These are phyloP conservation scores for Drosophila affinis DNA, from an alignment of 2,888 invertebrate species.

Conservation along the genomic window DNA sequence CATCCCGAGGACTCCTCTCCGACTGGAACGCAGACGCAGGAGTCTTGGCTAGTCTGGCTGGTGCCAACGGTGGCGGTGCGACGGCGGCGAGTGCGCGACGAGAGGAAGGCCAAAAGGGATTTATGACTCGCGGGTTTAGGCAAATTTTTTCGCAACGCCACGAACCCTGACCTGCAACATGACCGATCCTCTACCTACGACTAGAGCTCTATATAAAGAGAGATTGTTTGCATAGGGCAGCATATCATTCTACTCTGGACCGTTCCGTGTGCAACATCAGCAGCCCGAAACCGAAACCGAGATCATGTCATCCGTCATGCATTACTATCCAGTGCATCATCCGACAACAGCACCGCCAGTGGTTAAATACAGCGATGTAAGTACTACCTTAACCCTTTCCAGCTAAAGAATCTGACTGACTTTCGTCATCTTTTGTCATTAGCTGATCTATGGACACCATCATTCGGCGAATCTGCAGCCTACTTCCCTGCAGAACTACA, in stretches of 20 bases:
- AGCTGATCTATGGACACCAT: slow-evolving; percentile 45
- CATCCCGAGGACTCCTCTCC: slow-evolving; percentile 32
- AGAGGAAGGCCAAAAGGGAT: slow-evolving; percentile 55
- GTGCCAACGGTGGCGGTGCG: slow-evolving; percentile 26
- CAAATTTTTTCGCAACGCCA: slow-evolving; percentile 69
- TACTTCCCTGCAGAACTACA: slow-evolving; percentile 25
- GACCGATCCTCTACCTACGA: slow-evolving; percentile 13
- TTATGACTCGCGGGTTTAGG: slow-evolving; percentile 73
- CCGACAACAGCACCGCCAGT: slow-evolving; percentile 45
- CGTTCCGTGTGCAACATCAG: slow-evolving; percentile 39
- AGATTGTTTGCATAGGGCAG: slow-evolving; percentile 20
- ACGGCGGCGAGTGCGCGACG: slow-evolving; percentile 20
- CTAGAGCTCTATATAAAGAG: slow-evolving; percentile 16
- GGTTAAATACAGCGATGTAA: slow-evolving; percentile 63
- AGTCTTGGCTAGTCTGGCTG: slow-evolving; percentile 59
- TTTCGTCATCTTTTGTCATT: background rate
- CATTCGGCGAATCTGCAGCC: slow-evolving; percentile 29
- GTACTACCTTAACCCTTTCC: background rate
- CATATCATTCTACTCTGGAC: slow-evolving; percentile 58
- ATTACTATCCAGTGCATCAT: slow-evolving; percentile 71
- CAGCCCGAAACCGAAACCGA: slow-evolving; percentile 2
- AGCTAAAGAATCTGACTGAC: background rate
- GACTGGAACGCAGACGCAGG: slow-evolving; percentile 7
- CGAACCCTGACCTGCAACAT: background rate
- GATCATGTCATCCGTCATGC: slow-evolving; percentile 72